Evolutionary conservation across 2,888 invertebrate species (phyloP), one percentile per base, ranked within the genome.

Genomic region (Napeogenes sylphis): DNA sequence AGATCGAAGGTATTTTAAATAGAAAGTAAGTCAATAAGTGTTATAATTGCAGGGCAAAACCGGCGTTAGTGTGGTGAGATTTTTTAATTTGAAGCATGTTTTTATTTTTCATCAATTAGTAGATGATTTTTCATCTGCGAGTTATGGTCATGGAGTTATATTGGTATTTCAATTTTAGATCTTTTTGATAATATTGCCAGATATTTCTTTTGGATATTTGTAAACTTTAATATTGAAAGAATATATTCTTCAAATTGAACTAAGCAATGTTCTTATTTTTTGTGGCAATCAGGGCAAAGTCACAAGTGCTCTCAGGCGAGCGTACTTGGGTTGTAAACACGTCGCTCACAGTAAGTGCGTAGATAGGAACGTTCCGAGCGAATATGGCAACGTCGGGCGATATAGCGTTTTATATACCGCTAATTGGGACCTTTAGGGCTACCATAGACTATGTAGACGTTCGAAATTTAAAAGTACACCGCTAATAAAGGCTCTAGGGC

Each of bases 281-380:
- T 74, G 71, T 73, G 68, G 71, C 75, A 82, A 78, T 87, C 90
- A 91, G 91, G 91, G 91, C 80, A 91, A 86, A 87, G 88, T 91
- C 86, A 88, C 87, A 78, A 83, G 81, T 76, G 91, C 91, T 78
- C 84, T 91, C 74, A 86, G 91, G 83, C 84, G 90, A 76, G 90
- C 89, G 71, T 91, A 91, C 85, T 90, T 90, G 84, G 87, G 90
- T 90, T 91, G 90, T 91, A 91, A 91, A 86, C 84, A 82, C 82
- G 84, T 88, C 80, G 91, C 91, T 79, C 90, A 90, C 90, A 91
- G 91, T 91, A 91, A 91, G 91, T 90, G 79, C 79, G 84, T 90
- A 90, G 89, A 74, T 64, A 73, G 70, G 65, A 67, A 59, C 64
- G 57, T 64, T 57, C 60, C 65, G 56, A 63, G 63, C 47, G 46